Evolutionary conservation across 2,113 vertebrate genomes (phyloP).

Genomic region (Sturnira hondurensis): DNA sequence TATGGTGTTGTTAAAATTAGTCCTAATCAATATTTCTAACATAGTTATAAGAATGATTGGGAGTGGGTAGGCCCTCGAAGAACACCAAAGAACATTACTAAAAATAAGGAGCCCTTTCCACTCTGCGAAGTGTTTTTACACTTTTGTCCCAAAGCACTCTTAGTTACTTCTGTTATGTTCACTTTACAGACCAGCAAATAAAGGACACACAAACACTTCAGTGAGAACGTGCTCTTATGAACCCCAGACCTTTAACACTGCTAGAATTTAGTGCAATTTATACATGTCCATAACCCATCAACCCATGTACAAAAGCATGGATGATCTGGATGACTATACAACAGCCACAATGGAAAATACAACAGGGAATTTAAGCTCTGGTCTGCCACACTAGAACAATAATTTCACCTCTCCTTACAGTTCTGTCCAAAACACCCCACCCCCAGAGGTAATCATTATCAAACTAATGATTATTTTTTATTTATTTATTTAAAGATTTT

Average conservation of each 20-base stretch:
- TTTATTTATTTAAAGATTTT: no score
- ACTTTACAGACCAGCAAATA: background rate
- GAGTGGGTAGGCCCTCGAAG: background rate
- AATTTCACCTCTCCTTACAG: background rate
- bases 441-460: background rate
- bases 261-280: background rate
- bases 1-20: conserved; percentile 2
- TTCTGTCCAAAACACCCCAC: conserved; percentile 1
- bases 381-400: background rate
- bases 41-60: conserved; percentile 1
- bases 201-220: background rate
- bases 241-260: background rate
- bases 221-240: background rate
- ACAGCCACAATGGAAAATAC: background rate
- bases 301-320: background rate
- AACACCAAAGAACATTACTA: conserved; percentile 33
- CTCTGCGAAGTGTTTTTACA: background rate
- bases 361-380: background rate
- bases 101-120: conserved; percentile 14
- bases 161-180: conserved; percentile 11
- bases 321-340: background rate
- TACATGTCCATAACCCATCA: background rate
- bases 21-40: conserved; percentile 40
- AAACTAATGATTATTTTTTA: conserved; percentile 26
- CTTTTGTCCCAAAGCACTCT: conserved; percentile 20